Conservation (phyloP, 1,140 invertebrate genomes). For the Hypsibius dujardini region DNA sequence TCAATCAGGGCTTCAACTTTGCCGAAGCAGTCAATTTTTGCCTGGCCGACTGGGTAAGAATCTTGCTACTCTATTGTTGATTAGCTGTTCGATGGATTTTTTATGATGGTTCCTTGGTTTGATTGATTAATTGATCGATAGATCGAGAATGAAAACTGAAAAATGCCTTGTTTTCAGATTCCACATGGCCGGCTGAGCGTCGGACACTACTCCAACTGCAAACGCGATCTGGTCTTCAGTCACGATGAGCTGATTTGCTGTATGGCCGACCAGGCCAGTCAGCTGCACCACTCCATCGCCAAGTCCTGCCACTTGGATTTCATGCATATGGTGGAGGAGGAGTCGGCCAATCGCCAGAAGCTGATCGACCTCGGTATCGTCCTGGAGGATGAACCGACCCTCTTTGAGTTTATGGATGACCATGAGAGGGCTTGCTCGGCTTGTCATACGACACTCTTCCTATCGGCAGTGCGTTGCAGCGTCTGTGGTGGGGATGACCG, state of each 20-base stretch:
- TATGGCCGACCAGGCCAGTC: slow-evolving; percentile 75
- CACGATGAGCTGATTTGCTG: slow-evolving; percentile 97
- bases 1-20: slow-evolving; percentile 99
- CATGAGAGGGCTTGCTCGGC: slow-evolving; percentile 82
- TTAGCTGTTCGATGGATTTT: too few species aligned
- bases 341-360: slow-evolving; percentile 41
- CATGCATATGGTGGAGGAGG: slow-evolving; percentile 71
- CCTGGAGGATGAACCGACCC: slow-evolving; percentile 65
- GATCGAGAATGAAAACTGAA: too few species aligned
- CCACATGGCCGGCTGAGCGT: slow-evolving; percentile 84
- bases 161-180: too few species aligned
- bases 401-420: slow-evolving; percentile 85
- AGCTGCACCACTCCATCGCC: slow-evolving; percentile 64
- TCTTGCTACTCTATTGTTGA: too few species aligned
- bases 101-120: too few species aligned
- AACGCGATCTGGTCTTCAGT: slow-evolving; percentile 92
- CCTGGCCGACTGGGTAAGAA: slow-evolving; percentile 80
- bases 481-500: slow-evolving; percentile 53
- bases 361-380: slow-evolving; percentile 41
- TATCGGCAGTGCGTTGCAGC: slow-evolving; percentile 75
- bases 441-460: slow-evolving; percentile 92
- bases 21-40: slow-evolving; percentile 99
- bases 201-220: slow-evolving; percentile 73
- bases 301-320: slow-evolving; percentile 79
- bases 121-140: too few species aligned